These are phyloP conservation scores for Enteromius thamalakanensis DNA, from an alignment of 2,797 vertebrate genomes.

Conservation along the genomic window DNA sequence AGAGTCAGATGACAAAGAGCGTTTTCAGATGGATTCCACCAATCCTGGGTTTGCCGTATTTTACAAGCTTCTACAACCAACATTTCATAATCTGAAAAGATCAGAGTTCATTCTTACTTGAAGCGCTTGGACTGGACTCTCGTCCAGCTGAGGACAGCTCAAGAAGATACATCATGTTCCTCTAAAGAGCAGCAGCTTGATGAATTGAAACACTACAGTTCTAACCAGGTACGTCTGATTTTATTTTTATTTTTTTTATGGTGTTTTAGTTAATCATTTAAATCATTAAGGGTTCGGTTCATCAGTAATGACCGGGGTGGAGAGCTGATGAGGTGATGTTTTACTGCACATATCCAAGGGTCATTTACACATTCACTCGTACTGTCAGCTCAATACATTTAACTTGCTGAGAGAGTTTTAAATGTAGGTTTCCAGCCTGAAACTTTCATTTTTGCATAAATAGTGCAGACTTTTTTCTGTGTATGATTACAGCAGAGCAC, in stretches of 20 bases:
- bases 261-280: background rate
- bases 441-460: background rate
- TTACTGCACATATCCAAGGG: background rate
- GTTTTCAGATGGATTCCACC: background rate
- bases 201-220: background rate
- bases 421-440: background rate
- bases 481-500: background rate
- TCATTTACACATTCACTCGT: background rate
- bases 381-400: background rate
- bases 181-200: background rate
- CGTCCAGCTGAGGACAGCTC: background rate
- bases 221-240: constrained; percentile 8
- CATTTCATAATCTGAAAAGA: constrained; percentile 2
- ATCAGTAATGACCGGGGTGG: background rate
- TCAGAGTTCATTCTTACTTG: constrained; percentile 20
- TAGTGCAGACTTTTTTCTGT: background rate
- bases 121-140: background rate
- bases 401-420: background rate
- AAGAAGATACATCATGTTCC: background rate
- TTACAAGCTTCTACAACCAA: background rate
- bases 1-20: background rate
- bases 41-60: background rate
- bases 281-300: background rate
- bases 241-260: background rate
- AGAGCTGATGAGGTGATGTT: background rate